Percentiles rank a stretch among this genome's conserved stretches.
These are phyloP conservation scores for Eulemur albifrons DNA, from an alignment of 2,797 vertebrate genomes.

Conservation along the genomic window DNA sequence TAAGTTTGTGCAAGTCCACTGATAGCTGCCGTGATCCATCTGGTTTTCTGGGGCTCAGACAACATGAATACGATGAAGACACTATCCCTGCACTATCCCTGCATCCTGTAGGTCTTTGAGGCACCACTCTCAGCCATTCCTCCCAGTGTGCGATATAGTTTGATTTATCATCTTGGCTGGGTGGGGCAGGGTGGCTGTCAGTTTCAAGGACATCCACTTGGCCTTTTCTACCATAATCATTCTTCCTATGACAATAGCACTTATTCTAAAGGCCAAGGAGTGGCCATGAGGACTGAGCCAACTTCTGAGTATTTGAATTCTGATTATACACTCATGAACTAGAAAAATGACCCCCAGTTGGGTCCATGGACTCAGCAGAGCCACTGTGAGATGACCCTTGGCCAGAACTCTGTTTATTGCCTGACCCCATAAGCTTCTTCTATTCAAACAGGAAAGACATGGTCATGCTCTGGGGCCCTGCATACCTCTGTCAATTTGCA, in stretches of 20 bases:
- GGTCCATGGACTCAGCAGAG: not conserved
- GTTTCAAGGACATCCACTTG: not conserved
- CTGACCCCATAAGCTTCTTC: not conserved
- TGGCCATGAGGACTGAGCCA: not conserved
- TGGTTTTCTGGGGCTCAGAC: not conserved
- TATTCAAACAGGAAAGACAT: not conserved
- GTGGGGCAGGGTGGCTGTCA: not conserved
- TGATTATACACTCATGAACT: not conserved
- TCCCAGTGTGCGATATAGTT: not conserved
- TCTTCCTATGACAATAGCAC: not conserved
- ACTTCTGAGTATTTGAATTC: not conserved
- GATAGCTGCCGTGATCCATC: not conserved
- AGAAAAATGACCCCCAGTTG: not conserved
- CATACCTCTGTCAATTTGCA: not conserved
- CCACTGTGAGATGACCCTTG: not conserved
- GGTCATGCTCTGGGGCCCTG: not conserved
- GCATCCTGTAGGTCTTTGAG: not conserved
- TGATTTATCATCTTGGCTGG: not conserved
- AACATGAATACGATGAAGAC: rapidly evolving
- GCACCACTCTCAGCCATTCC: not conserved
- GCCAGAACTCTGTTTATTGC: not conserved
- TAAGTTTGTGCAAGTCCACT: too few relatives aligned
- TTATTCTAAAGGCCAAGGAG: rapidly evolving
- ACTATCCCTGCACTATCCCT: too few relatives aligned
- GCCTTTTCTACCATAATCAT: not conserved